Evolutionary conservation across 1,140 invertebrate species (phyloP).

Genomic region (Zaprionus davidi): DNA sequence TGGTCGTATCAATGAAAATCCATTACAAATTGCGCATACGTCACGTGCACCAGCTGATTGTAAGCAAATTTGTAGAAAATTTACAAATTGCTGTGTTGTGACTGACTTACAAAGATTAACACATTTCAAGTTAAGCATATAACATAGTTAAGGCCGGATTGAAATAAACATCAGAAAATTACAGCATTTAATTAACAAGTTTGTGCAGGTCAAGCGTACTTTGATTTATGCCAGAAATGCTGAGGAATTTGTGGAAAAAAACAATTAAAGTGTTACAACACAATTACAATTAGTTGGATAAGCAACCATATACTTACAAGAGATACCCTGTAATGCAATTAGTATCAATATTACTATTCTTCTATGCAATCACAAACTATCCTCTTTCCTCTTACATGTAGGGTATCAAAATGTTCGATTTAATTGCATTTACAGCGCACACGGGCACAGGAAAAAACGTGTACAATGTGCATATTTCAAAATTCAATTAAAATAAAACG

Average conservation of each 20-base stretch:
- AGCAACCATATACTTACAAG: conserved; percentile 30
- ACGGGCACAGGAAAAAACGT: conserved; percentile 27
- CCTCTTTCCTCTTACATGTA: background rate
- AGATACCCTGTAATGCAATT: background rate
- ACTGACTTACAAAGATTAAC: conserved; percentile 20
- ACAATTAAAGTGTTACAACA: background rate
- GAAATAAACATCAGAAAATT: background rate
- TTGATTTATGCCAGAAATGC: conserved; percentile 68
- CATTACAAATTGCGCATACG: conserved; percentile 44
- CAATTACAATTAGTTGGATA: conserved; percentile 18
- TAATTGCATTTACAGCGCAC: conserved; percentile 73
- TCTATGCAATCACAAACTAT: background rate
- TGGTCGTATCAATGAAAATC: conserved; percentile 19
- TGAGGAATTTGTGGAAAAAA: conserved; percentile 62
- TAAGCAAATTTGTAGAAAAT: conserved; percentile 29
- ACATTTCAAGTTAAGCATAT: conserved; percentile 20
- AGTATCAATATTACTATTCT: background rate
- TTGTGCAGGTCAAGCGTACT: conserved; percentile 20
- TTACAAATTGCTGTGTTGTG: background rate
- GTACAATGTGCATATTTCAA: conserved; percentile 70
- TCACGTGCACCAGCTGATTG: conserved; percentile 41
- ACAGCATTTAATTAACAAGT: conserved; percentile 68
- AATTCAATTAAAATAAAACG: conserved; percentile 82
- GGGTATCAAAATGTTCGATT: conserved; percentile 65
- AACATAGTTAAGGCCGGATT: conserved; percentile 17